Conservation (phyloP, 2,888 invertebrate genomes). For the Drosophila suboccidentalis region DNA sequence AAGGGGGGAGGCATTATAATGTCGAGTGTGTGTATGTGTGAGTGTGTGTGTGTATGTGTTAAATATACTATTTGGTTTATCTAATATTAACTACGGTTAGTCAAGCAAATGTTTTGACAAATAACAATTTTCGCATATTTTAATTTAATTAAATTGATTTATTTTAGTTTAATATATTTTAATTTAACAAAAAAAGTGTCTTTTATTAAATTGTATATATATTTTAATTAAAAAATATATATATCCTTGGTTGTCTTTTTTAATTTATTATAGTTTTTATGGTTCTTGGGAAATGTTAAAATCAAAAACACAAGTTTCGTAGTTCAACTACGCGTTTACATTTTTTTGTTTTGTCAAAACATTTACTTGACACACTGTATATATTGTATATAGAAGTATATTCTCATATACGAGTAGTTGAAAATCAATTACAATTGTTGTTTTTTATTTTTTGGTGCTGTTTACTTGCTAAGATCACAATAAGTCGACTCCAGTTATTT, state of each 20-base stretch:
- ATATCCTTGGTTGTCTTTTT: too few relatives aligned
- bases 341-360: background rate
- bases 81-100: conserved; percentile 30
- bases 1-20: conserved; percentile 3
- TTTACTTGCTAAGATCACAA: conserved; percentile 69
- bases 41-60: background rate
- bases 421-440: conserved; percentile 40
- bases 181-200: background rate
- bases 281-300: background rate
- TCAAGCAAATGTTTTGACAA: conserved; percentile 1
- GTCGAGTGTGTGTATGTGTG: conserved; percentile 6
- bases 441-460: conserved; percentile 43
- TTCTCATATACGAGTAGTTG: conserved; percentile 20
- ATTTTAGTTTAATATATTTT: background rate
- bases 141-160: background rate
- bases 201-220: too few relatives aligned
- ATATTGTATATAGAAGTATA: conserved; percentile 4
- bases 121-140: background rate
- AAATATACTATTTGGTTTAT: conserved; percentile 47
- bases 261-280: background rate
- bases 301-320: background rate
- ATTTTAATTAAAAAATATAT: too few relatives aligned
- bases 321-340: background rate
- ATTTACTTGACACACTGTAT: conserved; percentile 2
- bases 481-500: conserved; percentile 58